phyloP scores from a whole-genome alignment of 2,888 invertebrate genomes.

The Acleris cristana region DNA sequence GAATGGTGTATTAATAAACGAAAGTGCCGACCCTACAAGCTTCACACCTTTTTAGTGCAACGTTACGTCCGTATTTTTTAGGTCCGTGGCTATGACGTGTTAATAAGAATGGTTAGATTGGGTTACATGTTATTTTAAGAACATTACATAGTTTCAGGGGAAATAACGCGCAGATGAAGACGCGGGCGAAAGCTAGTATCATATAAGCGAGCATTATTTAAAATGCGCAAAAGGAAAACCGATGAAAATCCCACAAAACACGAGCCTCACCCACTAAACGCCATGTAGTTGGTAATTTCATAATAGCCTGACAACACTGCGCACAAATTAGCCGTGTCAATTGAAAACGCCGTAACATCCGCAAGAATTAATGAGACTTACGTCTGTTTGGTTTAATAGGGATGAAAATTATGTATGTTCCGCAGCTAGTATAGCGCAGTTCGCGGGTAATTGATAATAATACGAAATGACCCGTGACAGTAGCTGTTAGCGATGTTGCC shows the following conservation, averaged over 20 bases:
- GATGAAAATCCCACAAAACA: conserved; percentile 25
- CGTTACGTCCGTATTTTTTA: too few relatives aligned
- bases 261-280: conserved; percentile 31
- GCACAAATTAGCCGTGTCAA: conserved; percentile 36
- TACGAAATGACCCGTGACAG: conserved; percentile 79
- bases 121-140: too few relatives aligned
- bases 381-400: conserved; percentile 16
- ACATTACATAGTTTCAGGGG: too few relatives aligned
- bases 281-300: conserved; percentile 33
- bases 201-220: conserved; percentile 1
- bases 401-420: conserved; percentile 49
- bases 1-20: too few relatives aligned
- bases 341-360: conserved; percentile 4
- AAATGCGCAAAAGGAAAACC: conserved; percentile 18
- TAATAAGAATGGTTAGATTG: too few relatives aligned
- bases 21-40: too few relatives aligned
- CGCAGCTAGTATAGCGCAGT: conserved; percentile 59
- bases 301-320: conserved; percentile 56
- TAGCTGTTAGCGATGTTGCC: conserved; percentile 72
- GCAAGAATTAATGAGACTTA: neutral
- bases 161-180: too few relatives aligned
- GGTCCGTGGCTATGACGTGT: too few relatives aligned
- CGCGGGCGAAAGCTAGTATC: too few relatives aligned
- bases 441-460: conserved; percentile 78
- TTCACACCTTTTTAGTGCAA: too few relatives aligned